Percentiles rank a stretch among this genome's conserved stretches.
Conservation (phyloP, 2,888 invertebrate genomes). For the Stenodema calcarata region DNA sequence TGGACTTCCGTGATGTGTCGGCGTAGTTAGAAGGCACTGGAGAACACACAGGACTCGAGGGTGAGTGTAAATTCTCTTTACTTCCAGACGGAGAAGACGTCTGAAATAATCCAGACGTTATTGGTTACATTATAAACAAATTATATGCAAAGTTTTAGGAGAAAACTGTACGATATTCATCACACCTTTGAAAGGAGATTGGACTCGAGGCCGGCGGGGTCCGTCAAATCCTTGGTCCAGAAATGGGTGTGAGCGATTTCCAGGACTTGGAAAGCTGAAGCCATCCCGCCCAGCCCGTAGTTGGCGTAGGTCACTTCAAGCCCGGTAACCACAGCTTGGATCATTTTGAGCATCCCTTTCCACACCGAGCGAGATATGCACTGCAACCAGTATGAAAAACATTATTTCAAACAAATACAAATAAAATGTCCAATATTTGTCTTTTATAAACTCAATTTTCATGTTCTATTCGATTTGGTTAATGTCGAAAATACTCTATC, state of each 20-base stretch:
- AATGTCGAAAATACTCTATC: no score
- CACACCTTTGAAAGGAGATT: constrained; percentile 64
- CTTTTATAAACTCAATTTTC: no score
- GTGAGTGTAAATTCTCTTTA: constrained; percentile 72
- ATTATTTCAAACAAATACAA: no score
- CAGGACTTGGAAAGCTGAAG: constrained; percentile 93
- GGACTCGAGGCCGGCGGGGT: constrained; percentile 63
- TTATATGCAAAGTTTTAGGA: no score
- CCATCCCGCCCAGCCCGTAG: constrained; percentile 96
- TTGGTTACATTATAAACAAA: no score
- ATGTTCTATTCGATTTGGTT: no score
- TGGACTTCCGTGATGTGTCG: constrained; percentile 72
- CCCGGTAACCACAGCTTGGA: constrained; percentile 88
- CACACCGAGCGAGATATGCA: constrained; percentile 88
- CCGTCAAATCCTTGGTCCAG: constrained; percentile 85
- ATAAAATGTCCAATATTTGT: no score
- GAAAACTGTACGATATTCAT: no score
- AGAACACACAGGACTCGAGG: constrained; percentile 67
- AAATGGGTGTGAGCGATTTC: constrained; percentile 99
- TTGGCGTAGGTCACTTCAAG: constrained; percentile 90
- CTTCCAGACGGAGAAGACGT: constrained; percentile 73
- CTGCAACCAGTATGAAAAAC: constrained; percentile 64
- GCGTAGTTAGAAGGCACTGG: constrained; percentile 63
- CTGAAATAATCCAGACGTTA: constrained; percentile 60
- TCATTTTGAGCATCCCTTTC: constrained; percentile 94